These are phyloP conservation scores for Paedocypris micromegethes DNA, from an alignment of 2,797 vertebrate species.

Conservation along the genomic window DNA sequence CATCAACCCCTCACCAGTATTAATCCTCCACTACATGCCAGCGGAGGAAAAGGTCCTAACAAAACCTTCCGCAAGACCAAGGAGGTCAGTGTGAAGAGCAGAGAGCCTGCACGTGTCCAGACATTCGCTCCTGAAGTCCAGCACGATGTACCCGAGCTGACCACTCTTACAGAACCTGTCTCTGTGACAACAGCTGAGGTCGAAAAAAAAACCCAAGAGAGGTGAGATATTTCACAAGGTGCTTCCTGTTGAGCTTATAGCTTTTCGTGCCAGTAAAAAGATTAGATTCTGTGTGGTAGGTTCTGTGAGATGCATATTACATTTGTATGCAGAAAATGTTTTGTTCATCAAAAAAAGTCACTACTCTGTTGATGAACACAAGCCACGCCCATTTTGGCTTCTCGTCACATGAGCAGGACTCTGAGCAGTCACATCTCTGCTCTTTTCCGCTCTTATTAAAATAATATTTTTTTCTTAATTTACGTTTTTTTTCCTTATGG, in stretches of 20 bases:
- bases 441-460: no score
- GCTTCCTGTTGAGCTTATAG: background rate
- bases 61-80: constrained; percentile 44
- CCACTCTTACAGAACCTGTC: constrained; percentile 4
- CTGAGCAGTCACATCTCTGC: no score
- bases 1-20: background rate
- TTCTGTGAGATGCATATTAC: no score
- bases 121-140: constrained; percentile 46
- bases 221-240: constrained; percentile 35
- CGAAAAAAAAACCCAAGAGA: constrained; percentile 17
- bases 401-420: no score
- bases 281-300: no score
- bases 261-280: no score
- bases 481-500: no score
- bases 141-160: constrained; percentile 4
- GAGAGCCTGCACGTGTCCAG: constrained; percentile 48
- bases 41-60: constrained; percentile 7
- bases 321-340: no score
- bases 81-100: constrained; percentile 52
- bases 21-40: background rate
- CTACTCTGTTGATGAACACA: no score
- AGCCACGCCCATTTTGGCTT: no score
- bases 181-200: constrained; percentile 1
- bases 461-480: no score
- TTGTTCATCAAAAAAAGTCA: no score